Conservation (phyloP, 1,140 invertebrate species). For the Plodia interpunctella region DNA sequence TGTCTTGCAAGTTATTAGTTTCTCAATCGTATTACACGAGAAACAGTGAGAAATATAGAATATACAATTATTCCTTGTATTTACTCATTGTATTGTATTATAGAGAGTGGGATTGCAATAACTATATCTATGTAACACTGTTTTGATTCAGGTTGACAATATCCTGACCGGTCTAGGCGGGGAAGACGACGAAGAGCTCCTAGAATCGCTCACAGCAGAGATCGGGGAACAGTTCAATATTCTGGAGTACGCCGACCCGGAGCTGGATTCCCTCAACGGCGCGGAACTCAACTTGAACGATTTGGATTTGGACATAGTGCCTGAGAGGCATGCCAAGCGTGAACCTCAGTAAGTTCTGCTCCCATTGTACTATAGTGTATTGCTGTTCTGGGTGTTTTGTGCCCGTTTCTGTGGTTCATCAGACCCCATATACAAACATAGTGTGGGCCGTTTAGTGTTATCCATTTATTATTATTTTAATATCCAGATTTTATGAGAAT, state of each 20-base stretch:
- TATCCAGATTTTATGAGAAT: no score
- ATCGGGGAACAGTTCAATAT: conserved; percentile 97
- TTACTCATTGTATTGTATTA: no score
- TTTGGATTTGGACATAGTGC: conserved; percentile 80
- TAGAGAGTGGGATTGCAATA: no score
- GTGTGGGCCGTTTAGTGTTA: no score
- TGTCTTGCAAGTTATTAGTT: no score
- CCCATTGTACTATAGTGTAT: no score
- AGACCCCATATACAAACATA: no score
- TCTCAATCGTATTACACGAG: not conserved
- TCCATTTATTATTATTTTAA: no score
- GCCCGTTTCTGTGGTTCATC: no score
- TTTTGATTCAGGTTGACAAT: conserved; percentile 79
- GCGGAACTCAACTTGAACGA: conserved; percentile 87
- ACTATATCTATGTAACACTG: no score
- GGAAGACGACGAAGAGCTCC: conserved; percentile 91
- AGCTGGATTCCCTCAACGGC: conserved; percentile 88
- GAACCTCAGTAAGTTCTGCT: conserved; percentile 15
- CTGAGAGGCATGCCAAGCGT: conserved; percentile 33
- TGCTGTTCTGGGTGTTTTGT: no score
- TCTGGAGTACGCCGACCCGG: conserved; percentile 95
- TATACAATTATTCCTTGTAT: no score
- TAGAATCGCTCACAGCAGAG: conserved; percentile 84
- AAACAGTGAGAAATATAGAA: not conserved
- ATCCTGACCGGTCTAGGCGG: conserved; percentile 88